Percentiles rank a stretch among this genome's conserved stretches.
These are phyloP conservation scores for Poecilia wingei DNA, from an alignment of 2,797 vertebrate genomes.

Conservation along the genomic window DNA sequence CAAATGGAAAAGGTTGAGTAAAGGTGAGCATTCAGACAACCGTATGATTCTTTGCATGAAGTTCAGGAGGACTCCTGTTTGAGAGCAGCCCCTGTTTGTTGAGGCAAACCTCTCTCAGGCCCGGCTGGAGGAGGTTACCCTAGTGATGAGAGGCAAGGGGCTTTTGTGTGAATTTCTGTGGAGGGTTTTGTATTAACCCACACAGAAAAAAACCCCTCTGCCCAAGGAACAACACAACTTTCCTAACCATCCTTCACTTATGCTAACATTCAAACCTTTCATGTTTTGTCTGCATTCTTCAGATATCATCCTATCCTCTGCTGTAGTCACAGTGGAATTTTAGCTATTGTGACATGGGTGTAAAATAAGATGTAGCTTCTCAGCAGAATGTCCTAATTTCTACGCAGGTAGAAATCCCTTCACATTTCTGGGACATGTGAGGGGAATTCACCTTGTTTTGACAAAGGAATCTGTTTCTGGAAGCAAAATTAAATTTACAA, in stretches of 20 bases:
- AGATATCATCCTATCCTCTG: not conserved
- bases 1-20: not conserved
- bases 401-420: not conserved
- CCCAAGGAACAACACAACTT: not conserved
- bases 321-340: not conserved
- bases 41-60: slow-evolving; percentile 4
- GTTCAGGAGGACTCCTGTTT: slow-evolving; percentile 17
- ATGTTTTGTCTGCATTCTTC: not conserved
- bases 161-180: slow-evolving; percentile 12
- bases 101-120: slow-evolving; percentile 27
- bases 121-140: slow-evolving; percentile 31
- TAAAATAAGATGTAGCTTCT: not conserved
- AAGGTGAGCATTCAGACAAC: not conserved
- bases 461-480: not conserved
- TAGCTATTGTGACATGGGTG: not conserved
- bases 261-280: not conserved
- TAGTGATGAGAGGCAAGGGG: slow-evolving; percentile 44
- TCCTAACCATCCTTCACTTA: not conserved
- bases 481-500: not conserved
- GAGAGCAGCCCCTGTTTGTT: slow-evolving; percentile 27
- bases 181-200: not conserved
- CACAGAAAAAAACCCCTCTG: not conserved
- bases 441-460: not conserved
- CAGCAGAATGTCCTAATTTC: not conserved
- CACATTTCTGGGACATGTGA: not conserved